phyloP scores from a whole-genome alignment of 2,113 vertebrate genomes.

The western clawed frog (Xenopus tropicalis) region DNA sequence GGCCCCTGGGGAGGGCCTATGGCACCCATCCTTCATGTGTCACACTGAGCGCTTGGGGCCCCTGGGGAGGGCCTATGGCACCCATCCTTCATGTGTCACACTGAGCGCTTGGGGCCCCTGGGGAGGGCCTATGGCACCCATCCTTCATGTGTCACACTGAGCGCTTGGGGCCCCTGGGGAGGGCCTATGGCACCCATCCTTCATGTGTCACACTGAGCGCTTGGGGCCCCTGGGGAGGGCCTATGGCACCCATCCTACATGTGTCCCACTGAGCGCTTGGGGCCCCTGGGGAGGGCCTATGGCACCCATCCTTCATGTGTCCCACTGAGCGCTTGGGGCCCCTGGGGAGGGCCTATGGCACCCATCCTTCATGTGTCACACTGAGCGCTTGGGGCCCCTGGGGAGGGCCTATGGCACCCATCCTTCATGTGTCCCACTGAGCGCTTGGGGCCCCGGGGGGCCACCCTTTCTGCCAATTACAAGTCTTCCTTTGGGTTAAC shows the following conservation, averaged over 20 bases:
- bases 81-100: conserved; percentile 9
- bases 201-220: neutral
- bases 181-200: no score
- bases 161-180: neutral
- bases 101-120: neutral
- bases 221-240: no score
- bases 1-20: neutral
- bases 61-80: neutral
- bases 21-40: neutral
- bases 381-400: neutral
- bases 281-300: no score
- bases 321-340: neutral
- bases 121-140: no score
- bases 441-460: neutral
- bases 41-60: neutral
- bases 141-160: conserved; percentile 12
- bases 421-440: conserved; percentile 11
- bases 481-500: no score
- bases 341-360: no score
- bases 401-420: no score
- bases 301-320: conserved; percentile 33
- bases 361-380: conserved; percentile 23
- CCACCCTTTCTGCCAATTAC: no score
- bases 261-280: neutral
- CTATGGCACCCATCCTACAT: no score